Evolutionary conservation across 2,888 invertebrate genomes (phyloP).

Genomic region (Epinotia demarniana): DNA sequence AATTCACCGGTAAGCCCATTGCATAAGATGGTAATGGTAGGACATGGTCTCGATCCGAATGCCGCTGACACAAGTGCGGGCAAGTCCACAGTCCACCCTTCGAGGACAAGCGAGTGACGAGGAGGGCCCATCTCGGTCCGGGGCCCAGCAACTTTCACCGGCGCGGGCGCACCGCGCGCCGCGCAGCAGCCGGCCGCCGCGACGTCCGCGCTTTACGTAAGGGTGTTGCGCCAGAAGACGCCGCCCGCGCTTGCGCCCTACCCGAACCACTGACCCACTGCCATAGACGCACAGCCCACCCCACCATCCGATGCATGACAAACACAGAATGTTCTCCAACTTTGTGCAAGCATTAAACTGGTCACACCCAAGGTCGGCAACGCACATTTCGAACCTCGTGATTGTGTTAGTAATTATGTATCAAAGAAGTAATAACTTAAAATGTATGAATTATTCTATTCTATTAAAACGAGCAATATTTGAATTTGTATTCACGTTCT

Average conservation of each 20-base stretch:
- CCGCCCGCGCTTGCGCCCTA: constrained; percentile 74
- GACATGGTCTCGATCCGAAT: constrained; percentile 35
- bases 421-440: not conserved
- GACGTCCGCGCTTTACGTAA: constrained; percentile 77
- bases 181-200: constrained; percentile 57
- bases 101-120: constrained; percentile 30
- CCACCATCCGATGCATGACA: constrained; percentile 57
- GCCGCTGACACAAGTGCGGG: constrained; percentile 31
- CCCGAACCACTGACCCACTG: constrained; percentile 82
- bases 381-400: not conserved
- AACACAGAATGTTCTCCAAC: constrained; percentile 58
- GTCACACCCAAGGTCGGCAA: constrained; percentile 4
- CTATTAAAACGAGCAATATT: too few relatives aligned
- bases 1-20: constrained; percentile 35
- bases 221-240: constrained; percentile 79
- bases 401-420: not conserved
- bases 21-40: constrained; percentile 26
- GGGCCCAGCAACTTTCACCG: constrained; percentile 75
- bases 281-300: constrained; percentile 63
- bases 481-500: too few relatives aligned
- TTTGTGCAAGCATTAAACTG: constrained; percentile 1
- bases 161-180: constrained; percentile 50
- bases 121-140: constrained; percentile 59
- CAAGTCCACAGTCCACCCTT: constrained; percentile 34
- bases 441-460: too few relatives aligned